Evolutionary conservation across 2,888 invertebrate species (phyloP), one percentile per base, ranked within the genome.

Genomic region (Galeruca laticollis): DNA sequence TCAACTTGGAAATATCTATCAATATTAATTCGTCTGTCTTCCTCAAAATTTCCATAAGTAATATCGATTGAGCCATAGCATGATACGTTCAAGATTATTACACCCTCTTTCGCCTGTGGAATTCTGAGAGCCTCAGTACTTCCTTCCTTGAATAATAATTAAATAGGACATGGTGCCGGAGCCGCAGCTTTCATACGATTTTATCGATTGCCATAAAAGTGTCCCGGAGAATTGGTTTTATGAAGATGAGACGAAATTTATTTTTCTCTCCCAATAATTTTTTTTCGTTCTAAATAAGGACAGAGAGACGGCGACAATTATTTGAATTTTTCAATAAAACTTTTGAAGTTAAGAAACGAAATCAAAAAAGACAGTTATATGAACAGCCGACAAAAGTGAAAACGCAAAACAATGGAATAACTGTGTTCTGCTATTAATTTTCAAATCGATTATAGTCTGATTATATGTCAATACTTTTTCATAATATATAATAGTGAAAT

Each of bases 151-250:
- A 65, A 65, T 65, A 65, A 47, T 65, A 65, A 65, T 65, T 65
- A 57, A 65, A 65, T 65, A 40, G 64, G 33, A 57, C 64, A 57
- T 13, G 35, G 15, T 35, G 35, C 20, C 15, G 56, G 18, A 43
- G 56, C 56, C 56, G 52, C 20, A 21, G 52, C 49, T 31, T 15
- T 51, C 21, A 31, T 18, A 52, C 51, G 13, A 15, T 68, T 40
- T 26, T 47, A 68, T 68, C 61, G 61, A 68, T 68, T 56, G 43
- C 60, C 51, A 37, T 67, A 67, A 67, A 67, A 66, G 26, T 51
- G 60, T 60, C 59, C 47, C 10, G 35, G 18, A 40, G 15, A 49
- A 37, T 60, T 66, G 60, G 40, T 60, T 60, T 67, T 51, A 60
- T 67, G 51, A 21, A 47, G 66, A 47, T 51, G 49, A 59, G 59